Evolutionary conservation across 1,140 invertebrate species (phyloP).

Genomic region (Aleiodes sp.): DNA sequence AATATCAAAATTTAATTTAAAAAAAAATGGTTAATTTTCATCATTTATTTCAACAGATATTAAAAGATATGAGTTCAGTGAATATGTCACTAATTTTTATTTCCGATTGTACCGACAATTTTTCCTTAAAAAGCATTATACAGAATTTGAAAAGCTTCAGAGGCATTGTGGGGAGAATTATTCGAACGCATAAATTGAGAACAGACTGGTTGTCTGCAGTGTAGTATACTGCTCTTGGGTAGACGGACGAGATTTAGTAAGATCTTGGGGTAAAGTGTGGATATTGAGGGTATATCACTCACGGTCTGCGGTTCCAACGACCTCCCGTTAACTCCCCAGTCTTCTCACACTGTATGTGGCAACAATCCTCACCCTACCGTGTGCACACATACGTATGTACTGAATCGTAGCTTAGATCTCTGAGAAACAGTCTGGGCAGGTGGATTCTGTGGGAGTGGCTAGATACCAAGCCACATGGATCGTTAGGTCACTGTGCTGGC

Average conservation of each 20-base stretch:
- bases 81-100: too few relatives aligned
- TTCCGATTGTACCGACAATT: too few relatives aligned
- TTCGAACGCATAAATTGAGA: constrained; percentile 37
- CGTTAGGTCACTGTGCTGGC: constrained; percentile 22
- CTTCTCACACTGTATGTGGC: constrained; percentile 13
- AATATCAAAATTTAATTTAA: neutral
- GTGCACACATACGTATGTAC: constrained; percentile 10
- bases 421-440: neutral
- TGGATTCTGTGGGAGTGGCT: neutral
- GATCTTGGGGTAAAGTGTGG: constrained; percentile 59
- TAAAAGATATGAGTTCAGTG: too few relatives aligned
- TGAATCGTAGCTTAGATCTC: neutral
- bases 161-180: constrained; percentile 15
- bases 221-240: neutral
- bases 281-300: constrained; percentile 62
- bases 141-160: neutral
- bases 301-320: constrained; percentile 47
- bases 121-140: neutral
- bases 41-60: too few relatives aligned
- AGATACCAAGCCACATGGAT: constrained; percentile 22
- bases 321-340: constrained; percentile 16
- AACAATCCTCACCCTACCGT: neutral
- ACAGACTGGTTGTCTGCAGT: constrained; percentile 14
- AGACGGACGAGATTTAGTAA: constrained; percentile 53
- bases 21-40: too few relatives aligned